Base-by-base conservation (phyloP, 2,113 vertebrate genomes). In the Montifringilla adamsi region DNA sequence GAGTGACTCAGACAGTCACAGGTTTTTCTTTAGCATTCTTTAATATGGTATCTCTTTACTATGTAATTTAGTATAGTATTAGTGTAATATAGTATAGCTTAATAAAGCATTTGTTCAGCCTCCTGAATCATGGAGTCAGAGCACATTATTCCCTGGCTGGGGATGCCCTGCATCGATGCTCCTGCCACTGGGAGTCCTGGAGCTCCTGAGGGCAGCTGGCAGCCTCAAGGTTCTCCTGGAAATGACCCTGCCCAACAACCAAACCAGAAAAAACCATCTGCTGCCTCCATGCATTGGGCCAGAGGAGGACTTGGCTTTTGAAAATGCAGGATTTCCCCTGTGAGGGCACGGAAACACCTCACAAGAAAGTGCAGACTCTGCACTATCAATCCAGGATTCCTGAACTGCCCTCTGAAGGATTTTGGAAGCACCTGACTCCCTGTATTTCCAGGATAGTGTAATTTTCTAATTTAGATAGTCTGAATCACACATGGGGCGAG, bases 401-500 rank as follows among this genome's bases (percentile, higher is more conserved):
- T 73, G 53, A 90, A 31, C n/a, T 52, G 10, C 28, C 44, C 41
- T 66, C 70, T 17, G 5, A 90, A 58, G 74, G 58, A 18, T 88
- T 93, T 90, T 39, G 81, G 78, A 53, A 80, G 35, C 59, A 92
- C 82, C 43, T 80, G 59, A 63, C 28, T 81, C n/a, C 50, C 41
- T 84, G 17, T 84, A 82, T 83, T 85, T 50, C 56, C 82, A 85
- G 60, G 74, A 92, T 63, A 72, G 69, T 15, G 39, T 11, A 70
- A 90, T 2, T 33, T 49, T 86, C 43, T 88, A 77, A 88, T 84
- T 92, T 80, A 62, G 75, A 73, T 30, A 82, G 27, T 86, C 67
- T 88, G 92, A 90, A 85, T 92, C 88, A 96, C 5, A 1, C 76
- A 33, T 83, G 63, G 50, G 47, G 88, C 15, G 52, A 93, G 75